Evolutionary conservation across 92 coral and sea anemone species (phyloP), one percentile per base, ranked within the genome.

Genomic region (Parazoanthus darwini): DNA sequence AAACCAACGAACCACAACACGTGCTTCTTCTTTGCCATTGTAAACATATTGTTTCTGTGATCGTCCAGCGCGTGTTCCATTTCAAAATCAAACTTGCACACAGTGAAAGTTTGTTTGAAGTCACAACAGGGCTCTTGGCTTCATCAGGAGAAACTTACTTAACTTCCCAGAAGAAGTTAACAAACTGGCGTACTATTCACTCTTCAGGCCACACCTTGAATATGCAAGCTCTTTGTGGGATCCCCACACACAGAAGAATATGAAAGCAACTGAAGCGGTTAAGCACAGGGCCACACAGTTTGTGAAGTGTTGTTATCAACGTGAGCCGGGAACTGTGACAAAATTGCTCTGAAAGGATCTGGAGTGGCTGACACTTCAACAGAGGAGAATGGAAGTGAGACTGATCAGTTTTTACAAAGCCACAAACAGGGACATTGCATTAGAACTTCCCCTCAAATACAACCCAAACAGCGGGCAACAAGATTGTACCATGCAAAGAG

Each of bases 131-230:
- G 26, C 63, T 43, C 58, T 77, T 42, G 63, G 63, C 81, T 77
- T 77, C 48, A 88, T 88, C 70, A 88, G 65, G 78, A 72, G 78
- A 35, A 88, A 88, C 77, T 68, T 89, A 54, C 71, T 81, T 86
- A 73, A 89, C 56, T 89, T 83, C 73, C 82, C 82, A 51, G 78
- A 80, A 89, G 82, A 89, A 29, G 76, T 89, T 42, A 89, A 82
- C 77, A 73, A 89, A 82, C 74, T 33, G 77, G 91, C 91, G 18
- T 89, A 89, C 81, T 51, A 74, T 74, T 74, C 82, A 33, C 56
- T 89, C 5, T 88, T 82, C 65, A 81, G 91, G 85, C 76, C 91
- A 72, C 78, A 82, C 76, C 82, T 89, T 73, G 91, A 89, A 65
- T 65, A 65, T 65, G 70, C 70, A 65, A 65, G 70, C 70, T 65